Percentiles rank a stretch among this genome's conserved stretches.
phyloP scores from a whole-genome alignment of 2,888 invertebrate species.

The Tetheella fluctuosa region DNA sequence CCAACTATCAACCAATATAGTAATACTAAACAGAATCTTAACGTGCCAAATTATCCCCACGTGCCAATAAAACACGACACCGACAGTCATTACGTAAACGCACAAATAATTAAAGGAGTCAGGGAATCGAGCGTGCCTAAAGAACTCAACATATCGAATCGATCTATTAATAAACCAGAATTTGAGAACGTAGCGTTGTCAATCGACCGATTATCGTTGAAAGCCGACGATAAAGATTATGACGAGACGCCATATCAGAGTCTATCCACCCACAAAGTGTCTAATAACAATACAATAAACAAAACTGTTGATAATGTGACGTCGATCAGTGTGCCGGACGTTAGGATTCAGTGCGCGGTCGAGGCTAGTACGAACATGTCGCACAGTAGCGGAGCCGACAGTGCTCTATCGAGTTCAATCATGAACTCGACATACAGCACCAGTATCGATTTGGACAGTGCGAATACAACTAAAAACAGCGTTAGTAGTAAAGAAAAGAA shows the following conservation, averaged over 20 bases:
- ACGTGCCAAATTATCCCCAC: constrained; percentile 39
- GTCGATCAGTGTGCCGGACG: constrained; percentile 64
- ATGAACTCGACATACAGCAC: constrained; percentile 64
- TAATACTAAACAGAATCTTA: constrained; percentile 42
- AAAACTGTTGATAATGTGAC: constrained; percentile 69
- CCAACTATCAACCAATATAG: constrained; percentile 61
- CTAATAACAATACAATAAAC: constrained; percentile 65
- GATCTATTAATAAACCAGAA: constrained; percentile 54
- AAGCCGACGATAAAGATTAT: constrained; percentile 59
- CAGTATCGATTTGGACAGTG: constrained; percentile 54
- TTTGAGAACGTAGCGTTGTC: constrained; percentile 60
- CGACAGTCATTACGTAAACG: constrained; percentile 76
- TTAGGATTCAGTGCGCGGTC: constrained; percentile 18
- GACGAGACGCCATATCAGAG: constrained; percentile 80
- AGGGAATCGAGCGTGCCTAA: constrained; percentile 69
- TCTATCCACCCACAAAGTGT: constrained; percentile 67
- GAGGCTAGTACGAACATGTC: constrained; percentile 38
- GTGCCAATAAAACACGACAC: constrained; percentile 48
- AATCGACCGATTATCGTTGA: constrained; percentile 64
- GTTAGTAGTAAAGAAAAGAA: constrained; percentile 83
- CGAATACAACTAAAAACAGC: background rate
- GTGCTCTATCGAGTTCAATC: constrained; percentile 58
- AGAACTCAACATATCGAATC: constrained; percentile 55
- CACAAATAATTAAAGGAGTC: constrained; percentile 74
- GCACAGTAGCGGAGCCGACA: constrained; percentile 43